Evolutionary conservation across 2,888 invertebrate species (phyloP).

Genomic region (Coremacera marginata): DNA sequence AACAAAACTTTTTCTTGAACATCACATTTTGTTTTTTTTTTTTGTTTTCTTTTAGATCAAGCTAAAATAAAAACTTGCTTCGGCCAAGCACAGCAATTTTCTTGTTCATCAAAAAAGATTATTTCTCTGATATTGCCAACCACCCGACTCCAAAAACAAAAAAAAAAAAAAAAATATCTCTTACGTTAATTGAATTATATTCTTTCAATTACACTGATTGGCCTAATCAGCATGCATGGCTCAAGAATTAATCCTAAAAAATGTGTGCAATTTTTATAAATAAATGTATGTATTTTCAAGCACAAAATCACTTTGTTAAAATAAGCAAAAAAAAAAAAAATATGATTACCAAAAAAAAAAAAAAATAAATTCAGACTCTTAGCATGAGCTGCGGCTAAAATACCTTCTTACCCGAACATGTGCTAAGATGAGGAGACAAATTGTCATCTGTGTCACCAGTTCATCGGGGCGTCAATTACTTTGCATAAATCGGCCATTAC

Average conservation of each 20-base stretch:
- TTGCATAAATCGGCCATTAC: constrained; percentile 58
- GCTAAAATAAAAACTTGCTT: too few species aligned
- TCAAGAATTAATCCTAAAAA: constrained; percentile 37
- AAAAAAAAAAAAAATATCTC: constrained; percentile 42
- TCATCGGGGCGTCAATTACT: constrained; percentile 68
- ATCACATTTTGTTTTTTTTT: too few species aligned
- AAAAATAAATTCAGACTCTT: neutral
- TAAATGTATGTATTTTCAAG: neutral
- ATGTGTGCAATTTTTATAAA: constrained; percentile 34
- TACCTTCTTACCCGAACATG: neutral
- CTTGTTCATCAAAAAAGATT: too few species aligned
- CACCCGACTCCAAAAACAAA: neutral
- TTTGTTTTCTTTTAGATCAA: too few species aligned
- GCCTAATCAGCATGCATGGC: neutral
- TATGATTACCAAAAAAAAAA: neutral
- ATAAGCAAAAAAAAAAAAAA: neutral
- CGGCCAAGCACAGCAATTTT: too few species aligned
- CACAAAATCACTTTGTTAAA: neutral
- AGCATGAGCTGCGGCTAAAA: neutral
- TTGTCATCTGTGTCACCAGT: constrained; percentile 66
- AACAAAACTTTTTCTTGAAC: too few species aligned
- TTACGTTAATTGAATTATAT: constrained; percentile 46
- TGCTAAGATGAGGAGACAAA: constrained; percentile 55
- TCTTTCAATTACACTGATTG: constrained; percentile 27
- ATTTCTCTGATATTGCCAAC: too few species aligned